Percentiles rank a stretch among this genome's conserved stretches.
These are phyloP conservation scores for Drepanosiphum platanoidis DNA, from an alignment of 2,888 invertebrate species.

Conservation along the genomic window DNA sequence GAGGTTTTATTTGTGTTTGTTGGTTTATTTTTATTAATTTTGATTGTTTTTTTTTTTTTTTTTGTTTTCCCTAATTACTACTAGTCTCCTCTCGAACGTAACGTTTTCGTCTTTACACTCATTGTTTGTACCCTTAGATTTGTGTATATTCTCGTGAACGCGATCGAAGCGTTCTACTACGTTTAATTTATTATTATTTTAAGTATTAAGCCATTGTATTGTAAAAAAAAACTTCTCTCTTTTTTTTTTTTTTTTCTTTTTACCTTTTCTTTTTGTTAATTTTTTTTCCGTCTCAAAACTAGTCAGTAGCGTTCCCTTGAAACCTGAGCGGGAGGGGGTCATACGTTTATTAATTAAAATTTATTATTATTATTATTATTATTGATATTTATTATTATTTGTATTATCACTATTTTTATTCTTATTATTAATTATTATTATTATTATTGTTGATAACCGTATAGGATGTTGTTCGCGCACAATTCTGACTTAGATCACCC, in stretches of 20 bases:
- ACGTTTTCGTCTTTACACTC: neutral
- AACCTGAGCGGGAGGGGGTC: neutral
- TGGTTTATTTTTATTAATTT: too few species aligned
- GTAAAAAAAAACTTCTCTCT: neutral
- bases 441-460: neutral
- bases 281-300: neutral
- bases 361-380: neutral
- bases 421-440: neutral
- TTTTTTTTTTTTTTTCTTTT: neutral
- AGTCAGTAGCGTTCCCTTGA: conserved; percentile 3
- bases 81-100: neutral
- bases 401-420: conserved; percentile 1
- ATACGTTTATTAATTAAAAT: neutral
- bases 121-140: neutral
- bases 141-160: too few species aligned
- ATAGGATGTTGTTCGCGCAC: neutral
- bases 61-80: neutral
- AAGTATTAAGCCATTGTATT: neutral
- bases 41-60: too few species aligned
- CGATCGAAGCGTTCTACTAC: neutral
- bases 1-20: neutral
- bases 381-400: neutral
- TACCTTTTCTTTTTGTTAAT: neutral
- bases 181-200: neutral
- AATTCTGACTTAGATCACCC: too few species aligned